phyloP scores from a whole-genome alignment of 2,888 invertebrate genomes.

The Drosophila kokeensis region DNA sequence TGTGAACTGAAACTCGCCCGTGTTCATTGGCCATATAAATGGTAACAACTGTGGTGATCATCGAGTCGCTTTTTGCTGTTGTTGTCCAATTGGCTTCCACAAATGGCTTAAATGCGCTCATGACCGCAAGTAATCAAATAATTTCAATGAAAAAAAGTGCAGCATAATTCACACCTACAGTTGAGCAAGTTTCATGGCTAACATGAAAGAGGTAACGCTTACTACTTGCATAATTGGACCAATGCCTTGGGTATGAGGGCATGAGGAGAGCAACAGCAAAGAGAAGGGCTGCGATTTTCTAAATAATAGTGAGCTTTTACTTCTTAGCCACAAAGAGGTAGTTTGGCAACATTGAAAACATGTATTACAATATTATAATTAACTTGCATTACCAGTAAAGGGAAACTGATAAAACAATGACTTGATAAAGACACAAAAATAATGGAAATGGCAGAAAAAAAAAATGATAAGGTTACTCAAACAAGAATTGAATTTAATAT shows the following conservation, averaged over 20 bases:
- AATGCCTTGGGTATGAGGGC: constrained; percentile 3
- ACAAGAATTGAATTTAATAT: background rate
- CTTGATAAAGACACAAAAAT: background rate
- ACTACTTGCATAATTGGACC: constrained; percentile 25
- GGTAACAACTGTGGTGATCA: constrained; percentile 71
- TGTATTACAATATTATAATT: background rate
- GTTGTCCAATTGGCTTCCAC: constrained; percentile 70
- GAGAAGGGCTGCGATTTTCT: background rate
- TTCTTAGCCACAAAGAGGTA: background rate
- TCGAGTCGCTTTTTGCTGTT: constrained; percentile 30
- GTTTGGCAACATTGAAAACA: background rate
- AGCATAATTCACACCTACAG: constrained; percentile 69
- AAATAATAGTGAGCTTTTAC: background rate
- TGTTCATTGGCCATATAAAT: constrained; percentile 79
- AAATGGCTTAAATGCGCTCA: constrained; percentile 79
- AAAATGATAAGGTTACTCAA: background rate
- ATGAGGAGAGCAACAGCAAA: background rate
- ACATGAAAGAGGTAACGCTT: constrained; percentile 7
- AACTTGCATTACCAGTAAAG: background rate
- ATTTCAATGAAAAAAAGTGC: constrained; percentile 61
- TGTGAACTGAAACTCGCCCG: constrained; percentile 56
- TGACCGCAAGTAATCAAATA: constrained; percentile 79
- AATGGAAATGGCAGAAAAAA: background rate
- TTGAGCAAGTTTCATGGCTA: constrained; percentile 37
- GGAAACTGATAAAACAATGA: background rate